A percentile compares a stretch with the other conserved stretches of the same genome.
These are phyloP conservation scores for Drosophila ananassae DNA, from an alignment of 1,140 invertebrate genomes.

Conservation along the genomic window DNA sequence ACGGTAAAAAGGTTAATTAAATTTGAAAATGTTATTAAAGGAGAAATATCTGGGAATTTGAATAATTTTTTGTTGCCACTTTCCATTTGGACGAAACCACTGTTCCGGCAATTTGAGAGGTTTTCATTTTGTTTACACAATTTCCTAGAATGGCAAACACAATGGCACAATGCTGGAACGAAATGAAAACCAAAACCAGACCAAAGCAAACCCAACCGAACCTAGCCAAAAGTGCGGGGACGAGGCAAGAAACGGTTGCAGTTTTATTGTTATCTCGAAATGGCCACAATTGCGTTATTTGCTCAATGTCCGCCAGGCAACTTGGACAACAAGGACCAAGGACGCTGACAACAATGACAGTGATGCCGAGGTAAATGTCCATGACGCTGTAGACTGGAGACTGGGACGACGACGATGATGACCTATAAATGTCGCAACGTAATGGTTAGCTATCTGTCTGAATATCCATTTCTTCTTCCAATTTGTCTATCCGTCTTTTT, in stretches of 20 bases:
- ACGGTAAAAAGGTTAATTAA: neutral
- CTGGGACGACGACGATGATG: conserved; percentile 34
- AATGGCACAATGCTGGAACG: conserved; percentile 33
- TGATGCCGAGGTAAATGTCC: conserved; percentile 42
- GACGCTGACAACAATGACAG: conserved; percentile 40
- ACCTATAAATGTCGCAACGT: conserved; percentile 55
- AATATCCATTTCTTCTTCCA: conserved; percentile 26
- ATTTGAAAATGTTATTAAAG: neutral
- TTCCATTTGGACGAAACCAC: conserved; percentile 24
- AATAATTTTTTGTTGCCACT: conserved; percentile 19
- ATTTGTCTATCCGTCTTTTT: conserved; percentile 35
- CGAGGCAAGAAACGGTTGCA: conserved; percentile 50
- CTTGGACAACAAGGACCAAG: conserved; percentile 22
- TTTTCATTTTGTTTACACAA: conserved; percentile 69
- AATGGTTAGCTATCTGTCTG: conserved; percentile 48
- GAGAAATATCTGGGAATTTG: conserved; percentile 14
- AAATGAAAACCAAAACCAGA: conserved; percentile 33
- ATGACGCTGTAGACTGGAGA: conserved; percentile 15
- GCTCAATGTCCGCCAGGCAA: conserved; percentile 54
- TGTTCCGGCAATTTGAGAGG: conserved; percentile 42
- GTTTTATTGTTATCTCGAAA: conserved; percentile 79
- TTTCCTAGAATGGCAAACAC: conserved; percentile 57
- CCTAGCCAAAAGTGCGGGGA: conserved; percentile 22
- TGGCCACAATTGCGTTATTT: conserved; percentile 78
- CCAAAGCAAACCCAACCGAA: conserved; percentile 18